phyloP scores from a whole-genome alignment of 2,888 invertebrate species.

The Nymphalis urticae region DNA sequence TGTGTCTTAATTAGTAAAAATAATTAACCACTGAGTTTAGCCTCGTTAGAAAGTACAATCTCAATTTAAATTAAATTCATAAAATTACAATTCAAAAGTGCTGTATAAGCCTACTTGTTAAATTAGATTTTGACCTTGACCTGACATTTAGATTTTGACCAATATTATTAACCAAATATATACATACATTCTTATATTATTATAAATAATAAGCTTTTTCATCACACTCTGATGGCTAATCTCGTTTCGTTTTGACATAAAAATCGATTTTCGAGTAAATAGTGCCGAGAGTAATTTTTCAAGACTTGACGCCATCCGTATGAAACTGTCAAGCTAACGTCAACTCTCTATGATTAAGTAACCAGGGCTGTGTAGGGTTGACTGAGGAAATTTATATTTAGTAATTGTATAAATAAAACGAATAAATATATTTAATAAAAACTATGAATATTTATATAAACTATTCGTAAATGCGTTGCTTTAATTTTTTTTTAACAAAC shows the following conservation, averaged over 20 bases:
- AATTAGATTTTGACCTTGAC: too few relatives aligned
- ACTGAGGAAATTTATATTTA: neutral
- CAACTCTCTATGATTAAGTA: conserved; percentile 16
- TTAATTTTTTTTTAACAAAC: neutral
- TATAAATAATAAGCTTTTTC: neutral
- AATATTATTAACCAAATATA: too few relatives aligned
- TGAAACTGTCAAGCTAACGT: conserved; percentile 13
- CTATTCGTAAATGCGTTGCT: neutral
- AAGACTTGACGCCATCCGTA: conserved; percentile 13
- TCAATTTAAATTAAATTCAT: too few relatives aligned
- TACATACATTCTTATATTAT: too few relatives aligned
- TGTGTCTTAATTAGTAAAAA: too few relatives aligned
- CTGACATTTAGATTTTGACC: too few relatives aligned
- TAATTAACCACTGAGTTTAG: too few relatives aligned
- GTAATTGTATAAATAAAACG: neutral
- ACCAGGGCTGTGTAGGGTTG: neutral
- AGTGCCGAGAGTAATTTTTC: conserved; percentile 12
- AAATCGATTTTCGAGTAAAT: conserved; percentile 7
- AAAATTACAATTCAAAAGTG: too few relatives aligned
- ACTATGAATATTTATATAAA: too few relatives aligned
- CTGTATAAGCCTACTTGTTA: too few relatives aligned
- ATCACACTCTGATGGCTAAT: neutral
- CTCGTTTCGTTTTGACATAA: neutral
- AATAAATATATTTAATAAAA: too few relatives aligned
- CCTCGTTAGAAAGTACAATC: too few relatives aligned